phyloP scores from a whole-genome alignment of 2,113 vertebrate genomes.

The Corapipo altera region DNA sequence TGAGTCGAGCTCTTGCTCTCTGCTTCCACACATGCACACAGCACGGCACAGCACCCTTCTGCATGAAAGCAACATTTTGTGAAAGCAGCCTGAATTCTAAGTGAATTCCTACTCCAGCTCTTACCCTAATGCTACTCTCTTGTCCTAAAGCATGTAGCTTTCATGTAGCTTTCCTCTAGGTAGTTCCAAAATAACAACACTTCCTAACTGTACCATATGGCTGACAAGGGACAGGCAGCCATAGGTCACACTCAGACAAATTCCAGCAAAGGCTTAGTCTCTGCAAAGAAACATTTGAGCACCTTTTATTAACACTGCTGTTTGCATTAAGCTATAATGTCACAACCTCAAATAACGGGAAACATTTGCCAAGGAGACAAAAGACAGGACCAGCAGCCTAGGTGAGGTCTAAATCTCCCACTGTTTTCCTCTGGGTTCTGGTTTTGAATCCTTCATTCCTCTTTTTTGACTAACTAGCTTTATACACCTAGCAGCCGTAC shows the following conservation, averaged over 20 bases:
- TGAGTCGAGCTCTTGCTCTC: neutral
- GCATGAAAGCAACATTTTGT: neutral
- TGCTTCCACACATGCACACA: neutral
- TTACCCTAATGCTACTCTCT: neutral
- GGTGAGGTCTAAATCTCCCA: neutral
- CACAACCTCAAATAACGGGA: neutral
- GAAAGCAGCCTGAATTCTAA: neutral
- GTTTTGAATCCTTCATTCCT: neutral
- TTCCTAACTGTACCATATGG: neutral
- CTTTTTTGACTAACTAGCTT: neutral
- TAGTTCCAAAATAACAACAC: neutral
- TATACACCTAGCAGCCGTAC: neutral
- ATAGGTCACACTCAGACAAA: neutral
- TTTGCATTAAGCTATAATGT: neutral
- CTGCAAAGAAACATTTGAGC: neutral
- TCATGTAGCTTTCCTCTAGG: slow-evolving; percentile 15
- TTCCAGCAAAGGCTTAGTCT: slow-evolving; percentile 5
- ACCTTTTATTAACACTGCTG: slow-evolving; percentile 1
- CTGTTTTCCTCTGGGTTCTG: neutral
- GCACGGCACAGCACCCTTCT: neutral
- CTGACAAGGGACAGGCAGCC: neutral
- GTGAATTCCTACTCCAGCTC: neutral
- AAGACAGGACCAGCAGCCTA: neutral
- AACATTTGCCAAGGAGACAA: neutral
- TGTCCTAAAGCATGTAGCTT: neutral